Conservation (phyloP, 2,888 invertebrate genomes). For the Petrolisthes manimaculis region DNA sequence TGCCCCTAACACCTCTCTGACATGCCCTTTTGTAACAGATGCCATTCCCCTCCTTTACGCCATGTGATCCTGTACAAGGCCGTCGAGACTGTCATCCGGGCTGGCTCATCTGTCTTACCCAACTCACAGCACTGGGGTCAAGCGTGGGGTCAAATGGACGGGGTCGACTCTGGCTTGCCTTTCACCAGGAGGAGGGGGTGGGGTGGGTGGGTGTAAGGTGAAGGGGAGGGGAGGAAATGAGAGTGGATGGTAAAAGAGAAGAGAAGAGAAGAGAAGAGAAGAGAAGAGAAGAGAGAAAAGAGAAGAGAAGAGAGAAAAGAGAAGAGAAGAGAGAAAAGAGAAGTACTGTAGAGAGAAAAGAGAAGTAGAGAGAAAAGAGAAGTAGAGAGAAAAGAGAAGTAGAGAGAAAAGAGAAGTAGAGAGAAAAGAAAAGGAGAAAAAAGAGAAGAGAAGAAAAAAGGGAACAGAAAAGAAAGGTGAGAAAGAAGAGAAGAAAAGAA, state of each 20-base stretch:
- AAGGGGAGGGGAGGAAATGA: not conserved
- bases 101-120: not conserved
- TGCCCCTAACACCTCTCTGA: not conserved
- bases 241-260: conserved; percentile 5
- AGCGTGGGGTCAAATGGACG: not conserved
- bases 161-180: not conserved
- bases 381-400: not conserved
- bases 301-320: not conserved
- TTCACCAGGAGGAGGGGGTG: not conserved
- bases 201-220: not conserved
- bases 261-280: not conserved
- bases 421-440: not conserved
- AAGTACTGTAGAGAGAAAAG: conserved; percentile 19
- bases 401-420: not conserved
- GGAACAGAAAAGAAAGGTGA: not conserved
- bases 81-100: not conserved
- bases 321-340: not conserved
- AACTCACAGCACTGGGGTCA: not conserved
- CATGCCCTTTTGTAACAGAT: not conserved
- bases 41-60: not conserved
- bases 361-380: not conserved
- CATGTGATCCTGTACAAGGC: not conserved
- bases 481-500: not conserved
- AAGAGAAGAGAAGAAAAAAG: not conserved
- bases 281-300: not conserved